Evolutionary conservation across 2,797 vertebrate genomes (phyloP), one percentile per base, ranked within the genome.

Genomic region (Gymnoscopelus microlampas): DNA sequence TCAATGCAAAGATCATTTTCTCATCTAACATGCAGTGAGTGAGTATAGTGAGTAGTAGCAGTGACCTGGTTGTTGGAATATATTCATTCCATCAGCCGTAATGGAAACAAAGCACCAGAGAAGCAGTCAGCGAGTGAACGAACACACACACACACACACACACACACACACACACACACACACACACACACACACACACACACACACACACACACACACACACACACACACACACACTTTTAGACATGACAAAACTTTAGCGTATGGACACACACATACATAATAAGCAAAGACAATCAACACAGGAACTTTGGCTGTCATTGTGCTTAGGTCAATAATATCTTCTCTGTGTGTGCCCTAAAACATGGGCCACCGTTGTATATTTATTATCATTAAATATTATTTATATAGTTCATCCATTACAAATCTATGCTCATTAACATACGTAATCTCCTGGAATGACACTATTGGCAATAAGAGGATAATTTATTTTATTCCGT

Each of bases 1-100:
- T 56, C 26, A 71, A 35, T 71, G 6, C 14, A 48, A 55, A 50
- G 4, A 2, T 12, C 5, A 19, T 23, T 29, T 49, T 1, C 23
- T 47, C 58, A 51, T 62, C n/a, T 44, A 47, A 39, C 79, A 77
- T 82, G 80, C 79, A 77, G 55, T 3, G 19, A 19, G 19, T 19
- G 19, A 5, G 70, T 71, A 73, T 71, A 73, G 62, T 62, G 55
- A 76, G 65, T 5, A 47, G 48, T 5, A 47, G 48, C 4, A 53
- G 51, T 79, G 66, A 60, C 5, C 10, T 15, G 15, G 15, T 48
- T 4, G 44, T n/a, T 29, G 56, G 35, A 29, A 11, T 23, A 15
- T 66, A 49, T 60, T 26, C 48, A 24, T 59, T 35, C 49, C 39
- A 58, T 35, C 14, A 23, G 26, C 29, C 39, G n/a, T 4, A 61